Evolutionary conservation across 1,140 invertebrate species (phyloP).

Genomic region (Aethina tumida): DNA sequence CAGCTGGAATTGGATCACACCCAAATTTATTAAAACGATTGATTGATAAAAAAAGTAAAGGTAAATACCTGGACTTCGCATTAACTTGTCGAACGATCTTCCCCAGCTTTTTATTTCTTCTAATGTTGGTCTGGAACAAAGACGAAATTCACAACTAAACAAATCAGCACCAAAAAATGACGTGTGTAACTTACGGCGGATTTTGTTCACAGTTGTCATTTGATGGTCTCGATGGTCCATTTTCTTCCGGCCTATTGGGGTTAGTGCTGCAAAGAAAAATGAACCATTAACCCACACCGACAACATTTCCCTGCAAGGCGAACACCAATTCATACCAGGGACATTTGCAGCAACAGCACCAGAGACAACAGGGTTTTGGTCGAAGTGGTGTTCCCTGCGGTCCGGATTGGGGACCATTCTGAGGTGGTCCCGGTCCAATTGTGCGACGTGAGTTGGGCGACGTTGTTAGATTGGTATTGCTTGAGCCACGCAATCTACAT

Average conservation of each 20-base stretch:
- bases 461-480: conserved; percentile 23
- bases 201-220: background rate
- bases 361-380: conserved; percentile 50
- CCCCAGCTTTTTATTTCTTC: conserved; percentile 93
- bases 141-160: conserved; percentile 9
- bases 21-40: too few relatives aligned
- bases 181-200: background rate
- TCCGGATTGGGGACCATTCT: conserved; percentile 23
- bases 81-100: conserved; percentile 91
- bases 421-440: conserved; percentile 14
- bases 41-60: too few relatives aligned
- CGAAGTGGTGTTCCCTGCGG: conserved; percentile 23
- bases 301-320: too few relatives aligned
- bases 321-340: conserved; percentile 58
- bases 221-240: background rate
- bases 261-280: too few relatives aligned
- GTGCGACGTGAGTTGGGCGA: conserved; percentile 28
- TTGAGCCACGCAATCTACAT: conserved; percentile 26
- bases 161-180: background rate
- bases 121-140: conserved; percentile 64
- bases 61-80: conserved; percentile 71
- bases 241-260: too few relatives aligned
- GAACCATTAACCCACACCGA: too few relatives aligned
- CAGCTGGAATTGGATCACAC: conserved; percentile 67
- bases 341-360: conserved; percentile 64